Evolutionary conservation across 2,888 invertebrate genomes (phyloP), one percentile per base, ranked within the genome.

Genomic region (Eupithecia vulgata): DNA sequence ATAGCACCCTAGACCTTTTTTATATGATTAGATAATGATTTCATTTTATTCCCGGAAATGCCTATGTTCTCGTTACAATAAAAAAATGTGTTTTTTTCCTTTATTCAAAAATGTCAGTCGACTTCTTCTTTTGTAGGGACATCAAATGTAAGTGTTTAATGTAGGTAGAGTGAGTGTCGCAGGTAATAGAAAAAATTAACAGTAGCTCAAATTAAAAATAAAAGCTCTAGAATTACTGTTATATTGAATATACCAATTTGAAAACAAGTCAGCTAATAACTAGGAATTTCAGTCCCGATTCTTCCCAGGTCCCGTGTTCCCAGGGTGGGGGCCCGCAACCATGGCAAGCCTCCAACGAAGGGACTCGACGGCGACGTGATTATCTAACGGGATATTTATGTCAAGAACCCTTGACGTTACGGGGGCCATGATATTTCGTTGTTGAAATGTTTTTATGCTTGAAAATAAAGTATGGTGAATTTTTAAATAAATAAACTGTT

Each of bases 301-400:
- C n/a, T 48, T n/a, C 2, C 21, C 21, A 62, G 12, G 62, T 62
- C 17, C 35, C n/a, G 62, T n/a, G 35, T 62, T 6, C 62, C 35
- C 62, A 62, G 17, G n/a, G 35, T 35, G 10, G 10, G 35, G 17
- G 62, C 62, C 62, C 40, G 62, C n/a, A 66, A 70, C 17, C 62
- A 70, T 57, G 67, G 35, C 10, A 48, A 21, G 42, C 59, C 66
- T 66, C 61, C 37, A 8, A 25, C 30, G 34, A 40, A 61, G 21
- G 71, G 40, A 68, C 61, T 59, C 42, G 66, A 71, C 42, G 42
- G 65, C 70, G 52, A 68, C 62, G 74, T 71, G 68, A 71, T 75
- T 75, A 72, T 75, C 71, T 75, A 70, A 71, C 59, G 42, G 74
- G 71, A 68, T 75, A 68, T 72, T 72, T 75, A 72, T 70, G 69